Evolutionary conservation across 2,113 vertebrate genomes (phyloP), one percentile per base, ranked within the genome.

Genomic region (Tichodroma muraria): DNA sequence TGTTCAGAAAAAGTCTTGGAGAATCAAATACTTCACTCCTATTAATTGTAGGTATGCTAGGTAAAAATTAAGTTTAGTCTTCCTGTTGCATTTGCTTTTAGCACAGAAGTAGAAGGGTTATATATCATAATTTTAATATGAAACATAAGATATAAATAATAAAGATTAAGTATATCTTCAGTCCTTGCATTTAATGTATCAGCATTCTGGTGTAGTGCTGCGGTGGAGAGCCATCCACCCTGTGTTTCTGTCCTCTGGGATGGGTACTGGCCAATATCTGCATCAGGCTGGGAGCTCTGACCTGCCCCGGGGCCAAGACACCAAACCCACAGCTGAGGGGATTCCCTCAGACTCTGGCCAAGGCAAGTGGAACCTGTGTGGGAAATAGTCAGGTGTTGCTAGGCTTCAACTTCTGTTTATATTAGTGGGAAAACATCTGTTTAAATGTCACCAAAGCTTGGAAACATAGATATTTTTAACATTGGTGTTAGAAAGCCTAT

Each of bases 191-290:
- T 59, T 63, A 64, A 47, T 10, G 8, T 16, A 45, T 23, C 35
- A 45, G 5, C 38, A 28, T 69, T 47, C 21, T 61, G 14, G 6
- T 1, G 3, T 10, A n/a, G 65, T 7, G 11, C 3, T 11, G 17
- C 3, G 21, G 3, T 10, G 7, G 6, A 18, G 10, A 77, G 16
- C 4, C 13, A 3, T 1, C 4, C 22, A 50, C 5, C 1, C 21
- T 68, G 17, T 1, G 0, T 11, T 56, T 24, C 24, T 4, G 0
- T 33, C 6, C 23, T 15, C 20, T 47, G 5, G 11, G 4, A 22
- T 31, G 10, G 28, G 4, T 49, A 2, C 25, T 22, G 35, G 6
- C 8, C 3, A 0, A 15, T 7, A 6, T 18, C 30, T 85, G 37
- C 27, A 69, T 40, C 3, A 6, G 37, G 5, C 15, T 47, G 21